Conservation (phyloP, 2,113 vertebrate species). For the Psophia crepitans region DNA sequence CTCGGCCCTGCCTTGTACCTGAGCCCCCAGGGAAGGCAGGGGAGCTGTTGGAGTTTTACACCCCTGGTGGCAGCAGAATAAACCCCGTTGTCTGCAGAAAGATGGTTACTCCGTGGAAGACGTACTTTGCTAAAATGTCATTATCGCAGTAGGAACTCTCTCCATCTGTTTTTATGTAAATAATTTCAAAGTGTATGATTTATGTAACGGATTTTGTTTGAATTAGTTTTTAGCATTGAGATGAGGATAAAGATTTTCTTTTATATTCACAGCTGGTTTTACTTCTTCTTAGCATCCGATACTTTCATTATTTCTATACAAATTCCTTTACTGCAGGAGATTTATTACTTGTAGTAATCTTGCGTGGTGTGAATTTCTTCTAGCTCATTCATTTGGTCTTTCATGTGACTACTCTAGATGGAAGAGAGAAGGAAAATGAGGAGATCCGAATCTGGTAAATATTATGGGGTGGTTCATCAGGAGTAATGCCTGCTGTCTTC, state of each 20-base stretch:
- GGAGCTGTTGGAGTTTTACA: neutral
- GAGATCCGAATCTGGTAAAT: neutral
- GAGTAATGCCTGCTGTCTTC: neutral
- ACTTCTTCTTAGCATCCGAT: constrained; percentile 58
- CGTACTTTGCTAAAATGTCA: neutral
- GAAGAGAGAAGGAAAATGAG: constrained; percentile 2
- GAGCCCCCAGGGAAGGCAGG: neutral
- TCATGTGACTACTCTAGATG: neutral
- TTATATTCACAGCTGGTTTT: constrained; percentile 65
- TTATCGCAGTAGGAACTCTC: neutral
- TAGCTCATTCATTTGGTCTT: constrained; percentile 46
- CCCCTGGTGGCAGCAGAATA: neutral
- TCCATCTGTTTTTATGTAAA: constrained; percentile 64
- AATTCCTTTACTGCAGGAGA: constrained; percentile 56
- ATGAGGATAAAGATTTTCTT: constrained; percentile 48
- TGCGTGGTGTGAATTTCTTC: constrained; percentile 40
- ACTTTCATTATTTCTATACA: constrained; percentile 51
- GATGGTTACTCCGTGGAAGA: neutral
- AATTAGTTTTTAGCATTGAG: constrained; percentile 62
- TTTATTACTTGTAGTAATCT: constrained; percentile 56
- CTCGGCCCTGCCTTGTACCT: neutral
- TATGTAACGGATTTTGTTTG: constrained; percentile 57
- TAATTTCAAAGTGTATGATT: constrained; percentile 52
- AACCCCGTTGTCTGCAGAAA: neutral
- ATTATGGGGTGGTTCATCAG: neutral